Base-by-base conservation (phyloP, 2,113 vertebrate genomes). In the Reinhardtius hippoglossoides region DNA sequence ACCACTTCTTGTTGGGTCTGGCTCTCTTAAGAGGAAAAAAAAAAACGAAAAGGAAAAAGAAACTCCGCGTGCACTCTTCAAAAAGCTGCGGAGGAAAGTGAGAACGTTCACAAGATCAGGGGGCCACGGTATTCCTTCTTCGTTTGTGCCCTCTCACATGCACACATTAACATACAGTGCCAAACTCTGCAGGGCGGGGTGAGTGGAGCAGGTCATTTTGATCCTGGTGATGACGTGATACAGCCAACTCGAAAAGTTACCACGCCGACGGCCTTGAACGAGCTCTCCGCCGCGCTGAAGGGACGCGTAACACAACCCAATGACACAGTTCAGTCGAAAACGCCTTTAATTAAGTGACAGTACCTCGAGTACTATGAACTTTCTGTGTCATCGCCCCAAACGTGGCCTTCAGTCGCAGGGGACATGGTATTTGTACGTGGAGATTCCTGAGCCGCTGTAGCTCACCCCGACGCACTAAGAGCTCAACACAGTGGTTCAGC, bases 401-500 rank as follows among this genome's bases (percentile, higher is more conserved):
- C 48, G 1, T 37, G 66, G 66, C 76, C 71, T 15, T 87, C 71
- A 62, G 81, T 88, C 46, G 72, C 37, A 44, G 81, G 63, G 81
- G 78, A 85, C 82, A 81, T 58, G 69, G 52, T 76, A 71, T 84
- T 84, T 69, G 70, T 80, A 76, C 57, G 55, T 80, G 74, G 74
- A 71, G 77, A 82, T 90, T 91, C 88, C 86, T 82, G 89, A 92
- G 92, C 91, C 74, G 71, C 44, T 83, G 76, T 64, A 87, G 80
- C 87, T 91, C 88, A 71, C 71, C 72, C 73, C 80, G 74, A 82
- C 68, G 44, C 71, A 65, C 74, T 23, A 61, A 87, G 76, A 84
- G 83, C 71, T 89, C 78, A 87, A 88, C 91, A 91, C 90, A 91
- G 91, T 84, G 84, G 81, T 82, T 90, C 88, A 87, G 78, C 80